A percentile compares a stretch with the other conserved stretches of the same genome.
Conservation (phyloP, 2,113 vertebrate genomes). For the Poecile atricapillus region DNA sequence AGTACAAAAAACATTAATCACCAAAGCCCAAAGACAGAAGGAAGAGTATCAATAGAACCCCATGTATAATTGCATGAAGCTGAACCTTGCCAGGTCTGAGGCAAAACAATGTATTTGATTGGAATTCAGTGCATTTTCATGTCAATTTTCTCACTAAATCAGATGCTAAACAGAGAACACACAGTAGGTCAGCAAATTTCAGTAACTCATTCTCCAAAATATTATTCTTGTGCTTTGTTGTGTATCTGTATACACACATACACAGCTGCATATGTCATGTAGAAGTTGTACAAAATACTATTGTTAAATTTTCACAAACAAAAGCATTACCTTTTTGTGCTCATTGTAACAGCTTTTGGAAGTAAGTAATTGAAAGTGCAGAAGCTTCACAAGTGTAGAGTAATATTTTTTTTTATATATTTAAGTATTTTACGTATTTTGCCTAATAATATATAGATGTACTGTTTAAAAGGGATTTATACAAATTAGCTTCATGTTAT, state of each 20-base stretch:
- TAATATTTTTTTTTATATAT: not conserved
- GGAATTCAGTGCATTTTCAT: not conserved
- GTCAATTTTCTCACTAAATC: not conserved
- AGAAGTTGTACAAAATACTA: not conserved
- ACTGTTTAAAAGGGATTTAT: not conserved
- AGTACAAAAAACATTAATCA: not conserved
- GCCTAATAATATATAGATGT: not conserved
- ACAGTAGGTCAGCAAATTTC: not conserved
- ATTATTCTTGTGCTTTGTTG: not conserved
- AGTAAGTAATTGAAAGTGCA: not conserved
- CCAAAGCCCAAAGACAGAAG: not conserved
- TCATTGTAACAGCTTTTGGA: not conserved
- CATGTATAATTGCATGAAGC: not conserved
- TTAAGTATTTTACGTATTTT: not conserved
- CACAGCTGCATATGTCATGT: not conserved
- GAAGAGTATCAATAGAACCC: not conserved
- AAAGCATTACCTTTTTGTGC: not conserved
- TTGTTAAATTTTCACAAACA: not conserved
- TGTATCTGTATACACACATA: accelerated
- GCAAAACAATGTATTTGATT: not conserved
- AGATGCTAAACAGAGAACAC: not conserved
- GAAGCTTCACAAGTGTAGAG: not conserved
- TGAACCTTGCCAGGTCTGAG: not conserved
- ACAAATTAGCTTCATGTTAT: not conserved
- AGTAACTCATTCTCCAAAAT: not conserved